phyloP scores from a whole-genome alignment of 1,140 invertebrate genomes.

The Sarcophaga bullata region DNA sequence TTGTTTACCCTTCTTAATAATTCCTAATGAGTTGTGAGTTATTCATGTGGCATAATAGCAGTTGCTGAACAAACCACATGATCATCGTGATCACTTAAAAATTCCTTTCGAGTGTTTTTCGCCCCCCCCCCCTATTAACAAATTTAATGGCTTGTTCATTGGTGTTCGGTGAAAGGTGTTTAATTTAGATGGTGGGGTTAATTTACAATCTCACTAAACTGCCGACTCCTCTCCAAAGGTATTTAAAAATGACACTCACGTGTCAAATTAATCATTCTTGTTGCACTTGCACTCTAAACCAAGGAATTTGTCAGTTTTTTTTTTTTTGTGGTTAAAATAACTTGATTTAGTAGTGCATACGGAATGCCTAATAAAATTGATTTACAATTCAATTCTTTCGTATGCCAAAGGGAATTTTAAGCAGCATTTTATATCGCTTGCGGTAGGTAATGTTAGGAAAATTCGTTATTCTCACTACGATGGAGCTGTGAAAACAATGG shows the following conservation, averaged over 20 bases:
- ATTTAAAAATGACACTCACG: slow-evolving; percentile 13
- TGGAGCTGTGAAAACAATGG: no score
- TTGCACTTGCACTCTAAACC: background rate
- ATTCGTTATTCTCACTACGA: no score
- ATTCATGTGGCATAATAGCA: background rate
- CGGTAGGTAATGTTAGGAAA: background rate
- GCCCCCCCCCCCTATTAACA: no score
- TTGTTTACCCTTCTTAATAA: background rate
- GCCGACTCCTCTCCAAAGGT: background rate
- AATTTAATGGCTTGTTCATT: background rate
- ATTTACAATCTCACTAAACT: background rate
- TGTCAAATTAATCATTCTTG: background rate
- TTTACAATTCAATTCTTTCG: background rate
- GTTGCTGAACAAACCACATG: background rate
- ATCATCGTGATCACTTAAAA: background rate
- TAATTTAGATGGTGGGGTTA: slow-evolving; percentile 9
- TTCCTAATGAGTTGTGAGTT: background rate
- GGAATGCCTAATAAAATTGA: slow-evolving; percentile 9
- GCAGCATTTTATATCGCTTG: background rate
- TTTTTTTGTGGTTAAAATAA: background rate
- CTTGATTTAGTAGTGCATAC: slow-evolving; percentile 16
- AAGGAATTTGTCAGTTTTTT: background rate
- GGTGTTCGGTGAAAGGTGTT: background rate
- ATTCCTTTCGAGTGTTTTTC: background rate
- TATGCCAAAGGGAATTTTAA: background rate